Conservation (phyloP, 2,888 invertebrate species). For the Agrochola litura region DNA sequence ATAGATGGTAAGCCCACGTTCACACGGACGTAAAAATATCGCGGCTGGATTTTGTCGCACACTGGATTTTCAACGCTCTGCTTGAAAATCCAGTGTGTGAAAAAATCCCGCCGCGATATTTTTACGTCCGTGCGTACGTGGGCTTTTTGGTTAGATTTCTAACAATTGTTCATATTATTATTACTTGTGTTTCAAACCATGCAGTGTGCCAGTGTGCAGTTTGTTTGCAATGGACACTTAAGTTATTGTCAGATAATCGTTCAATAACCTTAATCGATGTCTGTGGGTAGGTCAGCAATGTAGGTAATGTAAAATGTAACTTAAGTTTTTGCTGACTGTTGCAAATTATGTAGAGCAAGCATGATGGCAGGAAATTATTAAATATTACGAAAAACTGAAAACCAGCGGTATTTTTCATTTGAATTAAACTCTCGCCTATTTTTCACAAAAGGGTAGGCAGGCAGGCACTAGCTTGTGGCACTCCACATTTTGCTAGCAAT, state of each 20-base stretch:
- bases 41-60: too few species aligned
- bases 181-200: neutral
- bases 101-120: too few species aligned
- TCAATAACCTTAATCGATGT: conserved; percentile 1
- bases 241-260: conserved; percentile 12
- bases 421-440: too few species aligned
- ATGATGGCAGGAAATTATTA: too few species aligned
- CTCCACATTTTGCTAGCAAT: neutral
- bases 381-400: neutral
- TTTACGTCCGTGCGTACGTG: too few species aligned
- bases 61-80: too few species aligned
- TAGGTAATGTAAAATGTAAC: conserved; percentile 2
- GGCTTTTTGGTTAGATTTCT: neutral
- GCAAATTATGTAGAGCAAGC: neutral
- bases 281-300: neutral
- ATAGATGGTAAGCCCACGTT: neutral
- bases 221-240: neutral
- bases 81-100: too few species aligned
- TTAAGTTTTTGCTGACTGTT: neutral
- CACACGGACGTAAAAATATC: too few species aligned
- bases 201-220: neutral
- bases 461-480: too few species aligned
- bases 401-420: too few species aligned
- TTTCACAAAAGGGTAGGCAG: neutral
- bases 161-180: neutral